These are phyloP conservation scores for Drosophila ezoana DNA, from an alignment of 2,888 invertebrate genomes.

Conservation along the genomic window DNA sequence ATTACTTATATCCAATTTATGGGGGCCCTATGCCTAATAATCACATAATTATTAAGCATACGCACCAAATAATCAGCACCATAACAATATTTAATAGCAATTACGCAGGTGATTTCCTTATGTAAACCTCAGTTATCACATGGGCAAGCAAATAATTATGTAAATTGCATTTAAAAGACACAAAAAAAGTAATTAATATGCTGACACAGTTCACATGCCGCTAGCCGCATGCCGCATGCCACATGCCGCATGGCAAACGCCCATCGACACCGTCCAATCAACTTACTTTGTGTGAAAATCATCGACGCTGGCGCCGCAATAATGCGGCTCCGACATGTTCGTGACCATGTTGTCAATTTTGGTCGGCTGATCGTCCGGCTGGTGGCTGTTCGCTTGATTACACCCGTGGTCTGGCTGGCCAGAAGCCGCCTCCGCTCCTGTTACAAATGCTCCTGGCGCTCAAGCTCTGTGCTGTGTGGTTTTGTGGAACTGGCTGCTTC, in stretches of 20 bases:
- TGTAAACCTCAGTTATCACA: conserved; percentile 42
- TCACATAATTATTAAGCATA: conserved; percentile 13
- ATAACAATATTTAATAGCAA: conserved; percentile 46
- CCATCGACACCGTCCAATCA: conserved; percentile 2
- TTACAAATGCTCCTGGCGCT: conserved; percentile 7
- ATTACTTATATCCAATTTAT: neutral
- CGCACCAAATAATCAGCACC: conserved; percentile 10
- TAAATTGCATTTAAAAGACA: conserved; percentile 59
- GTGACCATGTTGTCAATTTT: conserved; percentile 75
- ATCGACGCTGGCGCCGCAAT: conserved; percentile 84
- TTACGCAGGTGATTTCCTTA: conserved; percentile 66
- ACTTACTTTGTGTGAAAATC: conserved; percentile 84
- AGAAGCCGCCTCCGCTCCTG: neutral
- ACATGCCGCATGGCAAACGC: neutral
- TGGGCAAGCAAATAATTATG: conserved; percentile 63
- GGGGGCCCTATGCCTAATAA: conserved; percentile 11
- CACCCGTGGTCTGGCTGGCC: conserved; percentile 12
- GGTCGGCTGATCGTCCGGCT: conserved; percentile 28
- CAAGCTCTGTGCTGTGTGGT: conserved; percentile 12
- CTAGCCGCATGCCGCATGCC: neutral
- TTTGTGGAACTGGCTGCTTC: conserved; percentile 14
- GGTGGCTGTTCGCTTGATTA: conserved; percentile 22
- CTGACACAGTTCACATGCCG: conserved; percentile 36
- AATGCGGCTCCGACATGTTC: conserved; percentile 83
- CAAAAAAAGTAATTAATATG: conserved; percentile 68